These are phyloP conservation scores for Lepetodrilus schrolli DNA, from an alignment of 2,888 invertebrate genomes.

Conservation along the genomic window DNA sequence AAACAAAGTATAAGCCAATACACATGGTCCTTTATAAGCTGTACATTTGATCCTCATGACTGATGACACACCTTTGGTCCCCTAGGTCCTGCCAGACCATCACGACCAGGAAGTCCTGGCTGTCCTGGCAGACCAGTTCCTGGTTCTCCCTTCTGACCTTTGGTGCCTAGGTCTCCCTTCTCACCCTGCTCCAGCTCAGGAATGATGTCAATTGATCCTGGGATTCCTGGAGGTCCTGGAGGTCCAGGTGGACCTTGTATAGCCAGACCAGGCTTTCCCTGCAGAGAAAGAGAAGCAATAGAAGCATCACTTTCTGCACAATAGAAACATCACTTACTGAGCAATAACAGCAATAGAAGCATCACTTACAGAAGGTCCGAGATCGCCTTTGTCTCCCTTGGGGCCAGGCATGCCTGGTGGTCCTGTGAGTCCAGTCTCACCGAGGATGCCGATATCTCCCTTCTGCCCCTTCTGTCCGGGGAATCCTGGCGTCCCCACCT, in stretches of 20 bases:
- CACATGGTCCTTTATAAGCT: too few species aligned
- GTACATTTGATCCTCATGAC: too few species aligned
- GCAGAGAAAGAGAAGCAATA: background rate
- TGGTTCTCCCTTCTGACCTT: constrained; percentile 33
- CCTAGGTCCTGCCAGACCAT: constrained; percentile 32
- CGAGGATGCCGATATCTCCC: constrained; percentile 36
- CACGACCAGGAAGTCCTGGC: constrained; percentile 33
- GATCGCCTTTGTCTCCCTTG: constrained; percentile 35
- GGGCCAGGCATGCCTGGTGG: constrained; percentile 35
- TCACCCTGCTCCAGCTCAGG: constrained; percentile 39
- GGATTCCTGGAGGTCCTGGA: constrained; percentile 55
- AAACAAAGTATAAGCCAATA: too few species aligned
- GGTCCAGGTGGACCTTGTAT: constrained; percentile 50
- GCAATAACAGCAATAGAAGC: too few species aligned
- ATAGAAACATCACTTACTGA: too few species aligned
- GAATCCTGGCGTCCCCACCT: constrained; percentile 51
- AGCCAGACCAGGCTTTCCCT: constrained; percentile 47
- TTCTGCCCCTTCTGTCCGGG: constrained; percentile 53
- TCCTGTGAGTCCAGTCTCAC: constrained; percentile 34
- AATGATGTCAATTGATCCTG: constrained; percentile 44
- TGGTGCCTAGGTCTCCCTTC: constrained; percentile 27
- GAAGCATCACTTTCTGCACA: too few species aligned
- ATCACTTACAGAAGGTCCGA: constrained; percentile 30
- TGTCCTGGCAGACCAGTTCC: constrained; percentile 35
- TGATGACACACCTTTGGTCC: too few species aligned